Evolutionary conservation across 2,888 invertebrate genomes (phyloP).

Genomic region (Drosophila eohydei): DNA sequence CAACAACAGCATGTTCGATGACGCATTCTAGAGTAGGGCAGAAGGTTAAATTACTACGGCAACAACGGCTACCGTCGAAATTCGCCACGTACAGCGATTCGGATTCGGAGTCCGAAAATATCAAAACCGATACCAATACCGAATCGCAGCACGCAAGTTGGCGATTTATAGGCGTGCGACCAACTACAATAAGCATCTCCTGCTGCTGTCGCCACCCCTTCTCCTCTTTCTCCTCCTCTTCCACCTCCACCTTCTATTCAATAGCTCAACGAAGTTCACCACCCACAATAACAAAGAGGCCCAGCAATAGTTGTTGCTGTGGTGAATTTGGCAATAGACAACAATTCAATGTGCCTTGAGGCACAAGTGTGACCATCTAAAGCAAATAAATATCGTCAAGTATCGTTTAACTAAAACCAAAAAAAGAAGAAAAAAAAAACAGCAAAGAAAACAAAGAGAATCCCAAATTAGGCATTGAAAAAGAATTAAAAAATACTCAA

Average conservation of each 20-base stretch:
- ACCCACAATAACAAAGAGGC: conserved; percentile 49
- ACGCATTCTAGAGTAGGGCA: conserved; percentile 83
- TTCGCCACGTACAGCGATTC: conserved; percentile 74
- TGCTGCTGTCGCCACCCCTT: conserved; percentile 10
- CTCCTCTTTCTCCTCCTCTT: not conserved
- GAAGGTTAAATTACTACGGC: conserved; percentile 78
- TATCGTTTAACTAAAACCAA: conserved; percentile 4
- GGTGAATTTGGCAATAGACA: conserved; percentile 48
- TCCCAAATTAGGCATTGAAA: conserved; percentile 10
- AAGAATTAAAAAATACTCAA: conserved; percentile 27
- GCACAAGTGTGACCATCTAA: conserved; percentile 17
- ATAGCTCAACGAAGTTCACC: conserved; percentile 17
- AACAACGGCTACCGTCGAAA: conserved; percentile 60
- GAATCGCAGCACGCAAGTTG: conserved; percentile 62
- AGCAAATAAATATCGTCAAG: conserved; percentile 11
- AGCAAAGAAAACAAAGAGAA: conserved; percentile 11
- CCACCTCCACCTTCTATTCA: not conserved
- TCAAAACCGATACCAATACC: conserved; percentile 54
- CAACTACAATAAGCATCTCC: conserved; percentile 47
- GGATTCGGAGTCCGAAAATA: conserved; percentile 63
- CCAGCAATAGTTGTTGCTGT: conserved; percentile 46
- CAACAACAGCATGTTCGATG: conserved; percentile 70
- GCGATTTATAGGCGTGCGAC: conserved; percentile 68
- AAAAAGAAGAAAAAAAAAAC: conserved; percentile 6
- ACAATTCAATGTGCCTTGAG: conserved; percentile 30